Evolutionary conservation across 2,113 vertebrate genomes (phyloP).

Genomic region (Gallinago jamesoni): DNA sequence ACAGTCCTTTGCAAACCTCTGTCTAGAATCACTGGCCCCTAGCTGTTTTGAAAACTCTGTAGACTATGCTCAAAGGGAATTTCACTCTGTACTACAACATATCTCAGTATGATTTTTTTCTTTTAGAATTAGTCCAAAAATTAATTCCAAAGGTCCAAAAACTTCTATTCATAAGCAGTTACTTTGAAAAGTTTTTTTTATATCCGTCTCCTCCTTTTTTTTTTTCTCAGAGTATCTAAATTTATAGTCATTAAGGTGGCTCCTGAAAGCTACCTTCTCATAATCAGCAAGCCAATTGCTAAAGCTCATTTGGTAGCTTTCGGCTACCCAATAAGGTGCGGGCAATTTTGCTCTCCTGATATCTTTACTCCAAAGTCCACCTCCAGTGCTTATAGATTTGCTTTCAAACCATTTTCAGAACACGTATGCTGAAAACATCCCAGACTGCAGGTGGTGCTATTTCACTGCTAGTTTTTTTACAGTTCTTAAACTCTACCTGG

Average conservation of each 20-base stretch:
- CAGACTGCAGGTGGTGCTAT: background rate
- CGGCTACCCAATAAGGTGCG: background rate
- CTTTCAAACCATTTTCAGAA: background rate
- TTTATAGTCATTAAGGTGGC: background rate
- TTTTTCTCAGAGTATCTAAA: background rate
- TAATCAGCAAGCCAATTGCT: background rate
- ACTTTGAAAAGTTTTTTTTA: background rate
- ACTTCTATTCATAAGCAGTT: background rate
- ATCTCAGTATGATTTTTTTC: background rate
- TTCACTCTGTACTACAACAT: background rate
- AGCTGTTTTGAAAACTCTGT: background rate
- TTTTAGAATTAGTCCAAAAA: background rate
- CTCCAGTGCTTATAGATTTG: background rate
- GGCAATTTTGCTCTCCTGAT: background rate
- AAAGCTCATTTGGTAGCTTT: background rate
- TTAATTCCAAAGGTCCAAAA: background rate
- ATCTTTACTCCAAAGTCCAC: background rate
- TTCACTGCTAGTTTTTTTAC: background rate
- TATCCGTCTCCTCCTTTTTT: background rate
- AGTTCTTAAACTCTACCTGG: background rate
- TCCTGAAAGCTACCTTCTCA: background rate
- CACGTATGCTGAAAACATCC: background rate
- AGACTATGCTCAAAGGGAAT: background rate
- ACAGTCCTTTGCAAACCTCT: background rate
- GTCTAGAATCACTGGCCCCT: background rate